phyloP scores from a whole-genome alignment of 1,140 invertebrate species.

The Drosophila nigrodunni region DNA sequence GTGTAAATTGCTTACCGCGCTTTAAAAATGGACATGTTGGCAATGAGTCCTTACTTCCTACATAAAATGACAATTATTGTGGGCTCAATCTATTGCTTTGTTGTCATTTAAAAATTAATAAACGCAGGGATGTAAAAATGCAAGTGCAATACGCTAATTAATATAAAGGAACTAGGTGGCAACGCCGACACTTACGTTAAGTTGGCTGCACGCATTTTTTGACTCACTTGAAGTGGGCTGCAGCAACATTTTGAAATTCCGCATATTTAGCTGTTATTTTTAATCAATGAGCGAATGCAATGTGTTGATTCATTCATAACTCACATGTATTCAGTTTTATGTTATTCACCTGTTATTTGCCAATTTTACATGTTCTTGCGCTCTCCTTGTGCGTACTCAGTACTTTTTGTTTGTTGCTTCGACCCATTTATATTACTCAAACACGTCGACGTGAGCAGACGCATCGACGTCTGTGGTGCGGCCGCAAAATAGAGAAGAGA shows the following conservation, averaged over 20 bases:
- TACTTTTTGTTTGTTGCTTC: constrained; percentile 53
- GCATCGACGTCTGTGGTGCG: constrained; percentile 51
- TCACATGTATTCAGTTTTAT: constrained; percentile 7
- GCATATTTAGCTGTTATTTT: constrained; percentile 8
- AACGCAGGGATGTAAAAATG: constrained; percentile 32
- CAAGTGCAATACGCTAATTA: constrained; percentile 32
- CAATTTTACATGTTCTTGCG: constrained; percentile 41
- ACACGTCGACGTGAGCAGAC: constrained; percentile 66
- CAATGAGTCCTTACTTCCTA: background rate
- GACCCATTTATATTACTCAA: constrained; percentile 49
- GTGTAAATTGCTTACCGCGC: constrained; percentile 57
- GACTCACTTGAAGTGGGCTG: constrained; percentile 18
- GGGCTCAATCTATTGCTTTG: constrained; percentile 32
- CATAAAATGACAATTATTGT: constrained; percentile 29
- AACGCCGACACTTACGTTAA: constrained; percentile 21
- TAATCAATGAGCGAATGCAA: constrained; percentile 10
- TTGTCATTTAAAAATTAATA: constrained; percentile 34
- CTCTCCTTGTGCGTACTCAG: constrained; percentile 35
- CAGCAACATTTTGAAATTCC: constrained; percentile 14
- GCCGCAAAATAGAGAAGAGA: constrained; percentile 43
- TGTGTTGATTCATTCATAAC: constrained; percentile 35
- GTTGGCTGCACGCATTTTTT: constrained; percentile 36
- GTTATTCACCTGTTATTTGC: constrained; percentile 25
- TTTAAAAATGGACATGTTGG: constrained; percentile 81
- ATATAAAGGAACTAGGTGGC: constrained; percentile 12